Conservation (phyloP, 2,888 invertebrate genomes). For the Ormyrus labotus region DNA sequence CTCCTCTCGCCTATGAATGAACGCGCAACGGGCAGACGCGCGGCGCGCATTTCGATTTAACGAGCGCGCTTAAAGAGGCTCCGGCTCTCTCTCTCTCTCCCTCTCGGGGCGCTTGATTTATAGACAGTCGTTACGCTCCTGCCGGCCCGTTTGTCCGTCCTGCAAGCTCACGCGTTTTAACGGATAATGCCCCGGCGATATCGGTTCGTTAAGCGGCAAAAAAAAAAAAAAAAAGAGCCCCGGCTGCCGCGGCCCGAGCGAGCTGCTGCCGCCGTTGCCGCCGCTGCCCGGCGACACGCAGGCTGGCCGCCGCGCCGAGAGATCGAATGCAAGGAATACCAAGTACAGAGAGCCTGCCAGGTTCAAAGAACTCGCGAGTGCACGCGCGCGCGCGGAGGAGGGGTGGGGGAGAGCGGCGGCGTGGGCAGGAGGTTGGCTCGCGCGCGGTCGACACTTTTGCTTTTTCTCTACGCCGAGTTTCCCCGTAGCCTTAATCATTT, state of each 20-base stretch:
- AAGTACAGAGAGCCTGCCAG: neutral
- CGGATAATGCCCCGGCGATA: slow-evolving; percentile 25
- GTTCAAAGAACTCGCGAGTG: neutral
- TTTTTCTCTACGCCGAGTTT: neutral
- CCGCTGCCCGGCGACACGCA: slow-evolving; percentile 42
- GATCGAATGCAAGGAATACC: slow-evolving; percentile 24
- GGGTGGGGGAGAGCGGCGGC: neutral
- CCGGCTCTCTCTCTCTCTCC: too few species aligned
- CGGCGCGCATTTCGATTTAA: slow-evolving; percentile 36
- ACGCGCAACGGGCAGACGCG: slow-evolving; percentile 1
- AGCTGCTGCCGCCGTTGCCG: neutral
- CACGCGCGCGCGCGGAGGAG: neutral
- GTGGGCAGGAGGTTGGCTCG: neutral
- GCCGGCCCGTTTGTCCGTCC: neutral
- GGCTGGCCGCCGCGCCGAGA: slow-evolving; percentile 14
- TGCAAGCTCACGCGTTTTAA: slow-evolving; percentile 37
- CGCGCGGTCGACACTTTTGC: neutral
- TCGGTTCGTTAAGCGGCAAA: slow-evolving; percentile 21
- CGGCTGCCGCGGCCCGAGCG: neutral
- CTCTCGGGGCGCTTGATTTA: slow-evolving; percentile 24
- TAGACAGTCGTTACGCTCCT: slow-evolving; percentile 22
- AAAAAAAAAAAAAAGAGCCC: neutral
- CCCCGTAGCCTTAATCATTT: neutral
- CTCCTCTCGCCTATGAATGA: neutral
- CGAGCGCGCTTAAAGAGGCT: slow-evolving; percentile 15